Conservation (phyloP, 2,797 vertebrate species). For the Pogonophryne albipinna region DNA sequence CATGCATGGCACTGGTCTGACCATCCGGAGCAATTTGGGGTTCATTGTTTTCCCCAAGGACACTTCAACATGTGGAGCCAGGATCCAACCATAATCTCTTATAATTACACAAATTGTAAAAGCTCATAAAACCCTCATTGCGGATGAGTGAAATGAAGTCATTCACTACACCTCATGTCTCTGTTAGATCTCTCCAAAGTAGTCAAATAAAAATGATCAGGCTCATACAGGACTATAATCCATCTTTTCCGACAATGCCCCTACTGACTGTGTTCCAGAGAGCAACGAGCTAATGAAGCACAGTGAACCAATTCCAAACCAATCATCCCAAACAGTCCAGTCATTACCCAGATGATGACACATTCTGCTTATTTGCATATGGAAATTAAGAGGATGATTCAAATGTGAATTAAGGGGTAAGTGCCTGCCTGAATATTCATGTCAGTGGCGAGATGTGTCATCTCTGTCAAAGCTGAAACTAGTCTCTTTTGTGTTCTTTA, state of each 20-base stretch:
- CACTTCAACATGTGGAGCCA: neutral
- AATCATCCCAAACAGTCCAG: conserved; percentile 49
- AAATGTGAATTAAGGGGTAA: conserved; percentile 60
- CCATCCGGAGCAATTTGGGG: neutral
- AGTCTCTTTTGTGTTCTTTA: conserved; percentile 54
- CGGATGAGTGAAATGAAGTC: conserved; percentile 35
- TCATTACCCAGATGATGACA: conserved; percentile 61
- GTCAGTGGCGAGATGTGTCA: conserved; percentile 23
- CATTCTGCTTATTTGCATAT: conserved; percentile 71
- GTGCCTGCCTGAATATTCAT: conserved; percentile 38
- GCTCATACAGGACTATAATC: conserved; percentile 49
- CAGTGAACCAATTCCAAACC: conserved; percentile 58
- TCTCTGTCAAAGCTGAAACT: conserved; percentile 34
- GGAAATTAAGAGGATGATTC: conserved; percentile 67
- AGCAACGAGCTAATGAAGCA: conserved; percentile 40
- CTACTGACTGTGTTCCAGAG: conserved; percentile 24
- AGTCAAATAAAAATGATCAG: conserved; percentile 42
- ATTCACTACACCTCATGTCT: conserved; percentile 22
- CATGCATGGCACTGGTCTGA: neutral
- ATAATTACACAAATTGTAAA: conserved; percentile 45
- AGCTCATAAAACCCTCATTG: conserved; percentile 51
- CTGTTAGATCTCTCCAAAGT: conserved; percentile 38
- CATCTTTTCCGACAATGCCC: conserved; percentile 45
- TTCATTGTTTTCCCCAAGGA: neutral
- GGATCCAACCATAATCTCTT: neutral